These are phyloP conservation scores for Baryphthengus martii DNA, from an alignment of 2,113 vertebrate genomes.

Conservation along the genomic window DNA sequence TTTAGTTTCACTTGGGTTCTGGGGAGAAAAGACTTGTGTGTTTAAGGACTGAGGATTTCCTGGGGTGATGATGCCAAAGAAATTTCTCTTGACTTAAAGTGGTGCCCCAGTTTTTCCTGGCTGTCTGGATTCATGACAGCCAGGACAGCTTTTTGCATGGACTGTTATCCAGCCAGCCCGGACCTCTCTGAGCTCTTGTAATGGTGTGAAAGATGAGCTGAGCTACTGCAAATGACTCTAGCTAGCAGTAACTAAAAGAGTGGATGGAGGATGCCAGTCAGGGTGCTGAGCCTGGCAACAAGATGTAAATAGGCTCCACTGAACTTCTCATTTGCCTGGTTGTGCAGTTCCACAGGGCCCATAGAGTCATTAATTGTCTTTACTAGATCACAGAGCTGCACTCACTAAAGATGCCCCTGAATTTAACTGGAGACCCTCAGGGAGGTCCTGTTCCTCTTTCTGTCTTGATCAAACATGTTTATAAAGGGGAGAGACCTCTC, in stretches of 20 bases:
- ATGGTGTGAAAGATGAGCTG: not conserved
- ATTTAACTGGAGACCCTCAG: not conserved
- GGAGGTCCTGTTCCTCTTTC: not conserved
- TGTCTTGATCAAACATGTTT: not conserved
- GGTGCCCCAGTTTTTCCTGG: not conserved
- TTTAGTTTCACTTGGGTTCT: not conserved
- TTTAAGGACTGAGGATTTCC: not conserved
- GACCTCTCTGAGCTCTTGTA: not conserved
- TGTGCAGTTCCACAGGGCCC: not conserved
- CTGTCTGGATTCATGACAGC: not conserved
- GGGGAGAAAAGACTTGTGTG: fast-evolving
- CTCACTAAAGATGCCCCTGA: not conserved
- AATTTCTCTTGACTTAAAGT: not conserved
- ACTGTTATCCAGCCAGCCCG: not conserved
- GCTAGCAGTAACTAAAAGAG: not conserved
- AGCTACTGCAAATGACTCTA: not conserved
- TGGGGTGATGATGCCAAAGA: not conserved
- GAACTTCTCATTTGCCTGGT: not conserved
- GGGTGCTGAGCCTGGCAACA: not conserved
- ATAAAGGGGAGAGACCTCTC: not conserved
- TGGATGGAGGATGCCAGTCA: not conserved
- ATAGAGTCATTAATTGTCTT: not conserved
- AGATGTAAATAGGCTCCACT: not conserved
- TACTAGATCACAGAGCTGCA: not conserved
- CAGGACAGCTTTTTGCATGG: not conserved